Conservation (phyloP, 2,113 vertebrate genomes). For the Crotalus helleri region DNA sequence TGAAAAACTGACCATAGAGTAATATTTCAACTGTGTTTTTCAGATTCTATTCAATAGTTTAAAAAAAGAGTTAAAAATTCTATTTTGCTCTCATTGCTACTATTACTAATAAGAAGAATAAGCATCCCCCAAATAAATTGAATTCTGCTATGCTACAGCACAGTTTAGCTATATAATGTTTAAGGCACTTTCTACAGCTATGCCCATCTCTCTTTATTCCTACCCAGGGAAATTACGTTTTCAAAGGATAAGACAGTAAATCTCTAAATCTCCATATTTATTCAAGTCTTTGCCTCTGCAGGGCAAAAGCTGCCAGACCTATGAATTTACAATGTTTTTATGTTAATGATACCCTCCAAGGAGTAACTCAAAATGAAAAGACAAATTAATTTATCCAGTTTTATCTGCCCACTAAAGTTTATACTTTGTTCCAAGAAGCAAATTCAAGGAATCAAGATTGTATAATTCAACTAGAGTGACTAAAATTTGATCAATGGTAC, state of each 20-base stretch:
- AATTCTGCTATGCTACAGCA: slow-evolving; percentile 52
- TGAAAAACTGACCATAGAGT: background rate
- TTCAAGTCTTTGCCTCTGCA: slow-evolving; percentile 63
- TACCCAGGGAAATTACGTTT: slow-evolving; percentile 68
- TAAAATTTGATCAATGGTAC: slow-evolving; percentile 57
- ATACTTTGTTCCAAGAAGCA: slow-evolving; percentile 52
- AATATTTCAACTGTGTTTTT: background rate
- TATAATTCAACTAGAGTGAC: slow-evolving; percentile 53
- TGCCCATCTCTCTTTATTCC: slow-evolving; percentile 53
- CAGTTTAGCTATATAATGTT: slow-evolving; percentile 61
- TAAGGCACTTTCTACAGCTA: slow-evolving; percentile 39
- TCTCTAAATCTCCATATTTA: slow-evolving; percentile 73
- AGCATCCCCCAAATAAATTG: background rate
- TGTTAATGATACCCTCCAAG: slow-evolving; percentile 67
- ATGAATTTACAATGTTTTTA: slow-evolving; percentile 66
- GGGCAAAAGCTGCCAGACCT: slow-evolving; percentile 68
- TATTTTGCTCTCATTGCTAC: background rate
- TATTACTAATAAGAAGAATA: background rate
- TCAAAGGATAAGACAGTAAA: slow-evolving; percentile 68
- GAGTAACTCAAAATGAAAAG: slow-evolving; percentile 59
- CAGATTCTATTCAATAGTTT: background rate
- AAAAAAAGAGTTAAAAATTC: background rate
- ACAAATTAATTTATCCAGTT: slow-evolving; percentile 67
- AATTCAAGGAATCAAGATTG: slow-evolving; percentile 42
- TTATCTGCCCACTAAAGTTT: slow-evolving; percentile 57